phyloP scores from a whole-genome alignment of 2,888 invertebrate genomes.

The Antheraea assamensis region DNA sequence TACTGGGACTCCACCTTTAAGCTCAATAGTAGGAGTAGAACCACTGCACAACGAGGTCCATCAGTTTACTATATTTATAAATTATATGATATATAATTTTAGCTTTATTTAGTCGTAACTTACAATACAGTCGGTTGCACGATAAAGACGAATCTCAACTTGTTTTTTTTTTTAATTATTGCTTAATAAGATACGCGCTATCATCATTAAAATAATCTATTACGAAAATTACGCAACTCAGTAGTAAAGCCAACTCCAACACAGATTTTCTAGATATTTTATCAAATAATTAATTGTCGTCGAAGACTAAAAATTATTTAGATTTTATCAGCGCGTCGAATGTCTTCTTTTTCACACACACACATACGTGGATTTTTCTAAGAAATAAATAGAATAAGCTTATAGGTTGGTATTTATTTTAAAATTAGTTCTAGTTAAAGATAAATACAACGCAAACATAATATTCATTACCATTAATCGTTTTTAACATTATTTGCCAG shows the following conservation, averaged over 20 bases:
- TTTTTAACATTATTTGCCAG: neutral
- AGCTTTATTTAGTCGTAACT: too few relatives aligned
- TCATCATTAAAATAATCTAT: slow-evolving; percentile 34
- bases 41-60: too few relatives aligned
- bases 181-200: slow-evolving; percentile 28
- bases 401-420: neutral
- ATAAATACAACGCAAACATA: neutral
- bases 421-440: too few relatives aligned
- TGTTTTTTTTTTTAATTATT: neutral
- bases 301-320: neutral
- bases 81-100: too few relatives aligned
- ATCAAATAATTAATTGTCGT: slow-evolving; percentile 45
- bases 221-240: slow-evolving; percentile 51
- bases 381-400: neutral
- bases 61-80: too few relatives aligned
- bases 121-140: too few relatives aligned
- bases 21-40: too few relatives aligned
- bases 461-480: neutral
- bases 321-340: neutral
- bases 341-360: slow-evolving; percentile 1
- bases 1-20: too few relatives aligned
- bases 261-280: slow-evolving; percentile 59
- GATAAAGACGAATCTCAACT: too few relatives aligned
- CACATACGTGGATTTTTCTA: neutral
- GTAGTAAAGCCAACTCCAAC: slow-evolving; percentile 71